These are phyloP conservation scores for Siderastrea radians DNA, from an alignment of 92 coral and sea anemone genomes.

Conservation along the genomic window DNA sequence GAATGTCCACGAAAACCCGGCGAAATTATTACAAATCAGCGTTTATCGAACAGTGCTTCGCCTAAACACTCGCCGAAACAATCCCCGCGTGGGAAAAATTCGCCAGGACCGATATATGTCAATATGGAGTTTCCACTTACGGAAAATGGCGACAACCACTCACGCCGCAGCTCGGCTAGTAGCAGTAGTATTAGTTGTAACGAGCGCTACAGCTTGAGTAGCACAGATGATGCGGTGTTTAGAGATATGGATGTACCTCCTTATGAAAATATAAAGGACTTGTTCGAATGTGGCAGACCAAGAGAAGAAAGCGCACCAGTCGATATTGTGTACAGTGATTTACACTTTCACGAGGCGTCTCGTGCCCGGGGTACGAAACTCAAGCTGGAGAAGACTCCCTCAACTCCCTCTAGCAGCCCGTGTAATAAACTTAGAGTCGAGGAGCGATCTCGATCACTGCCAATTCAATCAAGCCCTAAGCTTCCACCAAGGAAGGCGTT, in stretches of 20 bases:
- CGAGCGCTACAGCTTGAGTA: slow-evolving; percentile 60
- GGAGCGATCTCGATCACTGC: slow-evolving; percentile 65
- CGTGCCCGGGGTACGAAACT: slow-evolving; percentile 11
- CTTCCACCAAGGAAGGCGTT: slow-evolving; percentile 59
- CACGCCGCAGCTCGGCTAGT: slow-evolving; percentile 78
- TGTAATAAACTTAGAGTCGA: background rate
- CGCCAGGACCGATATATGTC: slow-evolving; percentile 72
- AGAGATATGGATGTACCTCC: slow-evolving; percentile 55
- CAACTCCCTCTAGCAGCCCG: slow-evolving; percentile 23
- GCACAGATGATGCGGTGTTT: slow-evolving; percentile 67
- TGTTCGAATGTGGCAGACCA: slow-evolving; percentile 44
- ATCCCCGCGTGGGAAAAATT: slow-evolving; percentile 47
- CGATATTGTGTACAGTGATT: slow-evolving; percentile 94
- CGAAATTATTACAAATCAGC: slow-evolving; percentile 30
- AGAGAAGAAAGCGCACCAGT: slow-evolving; percentile 83
- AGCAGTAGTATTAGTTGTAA: slow-evolving; percentile 64
- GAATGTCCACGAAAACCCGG: slow-evolving; percentile 51
- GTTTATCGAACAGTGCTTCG: slow-evolving; percentile 34
- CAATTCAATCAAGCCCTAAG: slow-evolving; percentile 53
- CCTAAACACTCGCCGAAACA: slow-evolving; percentile 73
- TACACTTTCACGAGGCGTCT: slow-evolving; percentile 54
- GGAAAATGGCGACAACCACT: slow-evolving; percentile 68
- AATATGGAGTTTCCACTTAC: slow-evolving; percentile 74
- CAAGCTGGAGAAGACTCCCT: slow-evolving; percentile 45
- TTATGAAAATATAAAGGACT: slow-evolving; percentile 81